These are phyloP conservation scores for Anarhynchus alexandrinus DNA, from an alignment of 2,113 vertebrate genomes.

Conservation along the genomic window DNA sequence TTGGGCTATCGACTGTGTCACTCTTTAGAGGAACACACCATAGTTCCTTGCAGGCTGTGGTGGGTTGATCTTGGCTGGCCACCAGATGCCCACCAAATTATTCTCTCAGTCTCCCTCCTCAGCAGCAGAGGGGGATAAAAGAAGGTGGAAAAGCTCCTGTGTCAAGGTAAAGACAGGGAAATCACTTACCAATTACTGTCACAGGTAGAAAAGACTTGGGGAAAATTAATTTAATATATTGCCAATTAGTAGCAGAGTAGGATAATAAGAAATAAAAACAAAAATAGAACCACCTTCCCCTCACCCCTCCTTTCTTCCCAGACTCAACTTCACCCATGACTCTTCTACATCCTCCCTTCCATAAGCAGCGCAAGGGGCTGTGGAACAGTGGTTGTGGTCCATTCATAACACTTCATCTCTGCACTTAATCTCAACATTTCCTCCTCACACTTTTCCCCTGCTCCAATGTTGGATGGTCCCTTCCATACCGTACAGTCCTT, in stretches of 20 bases:
- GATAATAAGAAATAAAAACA: not conserved
- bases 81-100: not conserved
- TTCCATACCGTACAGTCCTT: not conserved
- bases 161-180: not conserved
- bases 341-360: not conserved
- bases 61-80: not conserved
- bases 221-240: not conserved
- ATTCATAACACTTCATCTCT: not conserved
- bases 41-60: not conserved
- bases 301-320: not conserved
- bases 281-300: not conserved
- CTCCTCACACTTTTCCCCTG: not conserved
- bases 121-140: not conserved
- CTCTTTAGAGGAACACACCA: not conserved
- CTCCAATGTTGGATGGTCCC: not conserved
- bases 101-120: not conserved
- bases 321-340: not conserved
- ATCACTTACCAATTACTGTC: not conserved
- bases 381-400: accelerated
- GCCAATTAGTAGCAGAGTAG: not conserved
- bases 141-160: not conserved
- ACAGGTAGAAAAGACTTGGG: not conserved
- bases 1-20: not conserved
- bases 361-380: accelerated
- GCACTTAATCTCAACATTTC: not conserved